Evolutionary conservation across 2,888 invertebrate species (phyloP).

Genomic region (Megastigmus dorsalis): DNA sequence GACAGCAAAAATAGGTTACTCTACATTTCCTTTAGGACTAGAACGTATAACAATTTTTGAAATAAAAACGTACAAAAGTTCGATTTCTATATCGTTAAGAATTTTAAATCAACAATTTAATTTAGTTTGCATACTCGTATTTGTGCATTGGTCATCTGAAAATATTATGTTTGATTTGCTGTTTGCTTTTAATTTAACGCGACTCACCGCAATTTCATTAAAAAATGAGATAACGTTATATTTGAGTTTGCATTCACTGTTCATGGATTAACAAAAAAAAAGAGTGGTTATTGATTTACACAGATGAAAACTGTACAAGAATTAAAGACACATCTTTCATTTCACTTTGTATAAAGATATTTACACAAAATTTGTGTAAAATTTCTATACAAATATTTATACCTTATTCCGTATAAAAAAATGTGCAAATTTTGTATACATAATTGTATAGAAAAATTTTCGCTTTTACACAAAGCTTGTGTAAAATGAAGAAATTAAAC

Average conservation of each 20-base stretch:
- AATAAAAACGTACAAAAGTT: slow-evolving; percentile 45
- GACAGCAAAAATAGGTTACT: slow-evolving; percentile 5
- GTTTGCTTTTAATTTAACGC: too few relatives aligned
- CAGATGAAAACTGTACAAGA: slow-evolving; percentile 5
- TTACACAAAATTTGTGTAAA: slow-evolving; percentile 22
- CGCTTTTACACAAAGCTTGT: slow-evolving; percentile 1
- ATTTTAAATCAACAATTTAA: slow-evolving; percentile 27
- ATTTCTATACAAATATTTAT: slow-evolving; percentile 16
- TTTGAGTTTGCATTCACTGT: too few relatives aligned
- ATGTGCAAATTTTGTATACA: slow-evolving; percentile 21
- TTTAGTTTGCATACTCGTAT: slow-evolving; percentile 16
- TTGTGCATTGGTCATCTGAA: slow-evolving; percentile 19
- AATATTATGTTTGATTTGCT: too few relatives aligned
- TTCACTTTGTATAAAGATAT: slow-evolving; percentile 18
- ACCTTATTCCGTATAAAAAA: slow-evolving; percentile 10
- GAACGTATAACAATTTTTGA: slow-evolving; percentile 27
- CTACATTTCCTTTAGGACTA: slow-evolving; percentile 21
- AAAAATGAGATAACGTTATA: too few relatives aligned
- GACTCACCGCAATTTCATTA: too few relatives aligned
- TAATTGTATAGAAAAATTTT: slow-evolving; percentile 10
- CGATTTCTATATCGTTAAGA: slow-evolving; percentile 19
- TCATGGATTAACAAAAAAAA: too few relatives aligned
- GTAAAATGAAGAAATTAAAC: slow-evolving; percentile 4
- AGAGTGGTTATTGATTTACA: too few relatives aligned
- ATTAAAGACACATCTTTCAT: slow-evolving; percentile 1